Conservation (phyloP, 1,140 invertebrate genomes). For the Artemia franciscana region DNA sequence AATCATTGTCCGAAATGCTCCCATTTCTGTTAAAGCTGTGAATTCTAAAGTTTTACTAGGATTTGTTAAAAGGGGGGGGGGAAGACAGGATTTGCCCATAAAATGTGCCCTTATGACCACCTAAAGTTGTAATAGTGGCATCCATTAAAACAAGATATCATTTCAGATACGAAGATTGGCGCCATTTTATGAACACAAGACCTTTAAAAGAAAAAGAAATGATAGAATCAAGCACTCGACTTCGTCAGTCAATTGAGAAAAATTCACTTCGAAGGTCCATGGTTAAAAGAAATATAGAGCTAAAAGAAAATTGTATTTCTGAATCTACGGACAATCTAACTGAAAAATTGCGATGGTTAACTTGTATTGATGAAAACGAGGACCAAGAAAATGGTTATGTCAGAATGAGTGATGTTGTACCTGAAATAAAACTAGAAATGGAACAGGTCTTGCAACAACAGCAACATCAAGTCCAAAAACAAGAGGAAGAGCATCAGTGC, state of each 20-base stretch:
- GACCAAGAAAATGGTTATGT: slow-evolving; percentile 20
- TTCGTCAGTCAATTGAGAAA: slow-evolving; percentile 31
- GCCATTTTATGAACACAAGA: slow-evolving; percentile 1
- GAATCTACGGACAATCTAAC: slow-evolving; percentile 32
- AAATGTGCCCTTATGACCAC: neutral
- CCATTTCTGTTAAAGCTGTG: no score
- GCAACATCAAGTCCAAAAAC: slow-evolving; percentile 10
- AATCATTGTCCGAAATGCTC: no score
- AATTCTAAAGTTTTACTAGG: neutral
- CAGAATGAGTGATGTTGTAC: neutral
- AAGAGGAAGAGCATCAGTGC: slow-evolving; percentile 23
- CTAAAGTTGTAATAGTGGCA: no score
- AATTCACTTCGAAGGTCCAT: slow-evolving; percentile 41
- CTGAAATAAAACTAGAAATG: neutral
- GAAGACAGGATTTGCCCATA: neutral
- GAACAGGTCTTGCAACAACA: slow-evolving; percentile 1
- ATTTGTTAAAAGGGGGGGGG: neutral
- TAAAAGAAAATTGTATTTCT: neutral
- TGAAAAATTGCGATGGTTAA: slow-evolving; percentile 51
- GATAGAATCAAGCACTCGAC: neutral
- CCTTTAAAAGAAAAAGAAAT: neutral
- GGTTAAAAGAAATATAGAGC: slow-evolving; percentile 25
- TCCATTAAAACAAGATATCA: no score
- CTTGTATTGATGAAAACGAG: slow-evolving; percentile 33
- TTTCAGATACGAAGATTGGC: slow-evolving; percentile 5